Percentiles rank a stretch among this genome's conserved stretches.
phyloP scores from a whole-genome alignment of 2,113 vertebrate species.

The Notiomystis cincta region DNA sequence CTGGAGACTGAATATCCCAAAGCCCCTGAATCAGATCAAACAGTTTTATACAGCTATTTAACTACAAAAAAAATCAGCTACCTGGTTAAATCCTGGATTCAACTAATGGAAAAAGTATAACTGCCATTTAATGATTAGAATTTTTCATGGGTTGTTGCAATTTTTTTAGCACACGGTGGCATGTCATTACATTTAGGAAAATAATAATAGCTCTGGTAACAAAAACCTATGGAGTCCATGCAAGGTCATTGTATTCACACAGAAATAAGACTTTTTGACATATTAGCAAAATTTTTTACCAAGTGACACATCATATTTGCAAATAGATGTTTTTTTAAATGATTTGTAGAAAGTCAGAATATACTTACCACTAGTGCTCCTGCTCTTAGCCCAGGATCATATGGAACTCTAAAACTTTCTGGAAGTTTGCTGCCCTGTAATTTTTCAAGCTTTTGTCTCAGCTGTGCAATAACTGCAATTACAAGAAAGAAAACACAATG shows the following conservation, averaged over 20 bases:
- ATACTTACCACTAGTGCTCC: conserved; percentile 85
- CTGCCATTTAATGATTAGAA: not conserved
- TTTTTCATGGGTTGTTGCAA: not conserved
- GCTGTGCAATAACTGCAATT: conserved; percentile 85
- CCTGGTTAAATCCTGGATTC: not conserved
- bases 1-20: not conserved
- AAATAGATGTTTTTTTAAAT: not conserved
- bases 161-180: not conserved
- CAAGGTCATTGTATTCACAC: not conserved
- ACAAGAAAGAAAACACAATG: conserved; percentile 3
- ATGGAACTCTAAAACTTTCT: conserved; percentile 89
- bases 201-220: not conserved
- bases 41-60: not conserved
- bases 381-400: conserved; percentile 93
- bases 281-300: not conserved
- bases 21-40: not conserved
- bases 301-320: not conserved
- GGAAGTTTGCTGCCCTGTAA: conserved; percentile 87
- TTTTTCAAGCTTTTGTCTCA: conserved; percentile 92
- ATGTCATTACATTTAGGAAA: not conserved
- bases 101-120: not conserved
- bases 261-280: not conserved
- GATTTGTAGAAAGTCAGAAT: conserved; percentile 40
- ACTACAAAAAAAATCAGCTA: not conserved
- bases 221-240: not conserved